Base-by-base conservation (phyloP, 1,140 invertebrate genomes). In the Eriosoma lanigerum region DNA sequence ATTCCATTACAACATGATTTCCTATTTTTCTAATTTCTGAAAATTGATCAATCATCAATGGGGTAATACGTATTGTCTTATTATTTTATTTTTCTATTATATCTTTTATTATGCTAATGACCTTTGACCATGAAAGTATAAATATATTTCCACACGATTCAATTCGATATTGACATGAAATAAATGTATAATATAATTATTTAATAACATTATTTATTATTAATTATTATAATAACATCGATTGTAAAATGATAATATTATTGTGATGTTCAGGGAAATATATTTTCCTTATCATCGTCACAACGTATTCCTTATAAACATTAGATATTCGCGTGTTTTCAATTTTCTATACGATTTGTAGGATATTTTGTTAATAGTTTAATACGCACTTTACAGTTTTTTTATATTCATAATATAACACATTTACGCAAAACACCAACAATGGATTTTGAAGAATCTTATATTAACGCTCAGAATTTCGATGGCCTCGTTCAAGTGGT, bases 391-490 rank as follows among this genome's bases (percentile, higher is more conserved):
- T 38, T 38, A 38, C 8, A 38, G 3, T 38, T 4, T 38, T n/a
- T n/a, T 4, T 38, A 38, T 38, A 38, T 38, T 38, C 3, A 26
- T 58, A 58, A 24, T 58, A 21, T 8, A 26, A 60, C 4, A 52
- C 26, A 26, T 21, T 24, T 24, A 46, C n/a, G 4, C 6, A 8
- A 24, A 13, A 24, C 38, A 4, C 17, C 26, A 1, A 13, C 64
- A 73, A 83, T 83, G 82, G 82, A 83, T 70, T 83, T 83, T 64
- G 83, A 82, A 60, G 83, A 83, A 82, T 81, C 76, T 5, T 83
- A 82, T 52, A 82, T 83, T 21, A 73, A 60, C 26, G 81, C 80
- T 81, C 81, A 82, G 29, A 81, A 83, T 24, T 82, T 83, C 19
- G 82, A 83, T 29, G 73, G 76, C 44, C 58, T 80, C 19, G 72